Percentiles rank a stretch among this genome's conserved stretches.
Conservation (phyloP, 1,140 invertebrate genomes). For the Dreissena polymorpha region DNA sequence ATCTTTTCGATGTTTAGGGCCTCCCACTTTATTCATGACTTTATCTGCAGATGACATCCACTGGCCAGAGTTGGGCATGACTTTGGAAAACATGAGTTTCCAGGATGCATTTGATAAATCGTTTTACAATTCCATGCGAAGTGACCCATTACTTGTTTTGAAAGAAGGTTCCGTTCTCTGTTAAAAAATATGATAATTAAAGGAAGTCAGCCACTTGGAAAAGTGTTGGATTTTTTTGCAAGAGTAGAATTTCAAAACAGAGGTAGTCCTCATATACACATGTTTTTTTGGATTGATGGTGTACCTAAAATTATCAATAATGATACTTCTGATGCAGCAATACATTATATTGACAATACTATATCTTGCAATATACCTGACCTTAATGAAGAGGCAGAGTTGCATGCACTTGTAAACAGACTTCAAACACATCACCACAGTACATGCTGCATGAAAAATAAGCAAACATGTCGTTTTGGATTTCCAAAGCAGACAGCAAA, state of each 20-base stretch:
- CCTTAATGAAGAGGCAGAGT: conserved; percentile 31
- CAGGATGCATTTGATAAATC: conserved; percentile 12
- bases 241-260: conserved; percentile 59
- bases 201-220: conserved; percentile 40
- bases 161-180: conserved; percentile 49
- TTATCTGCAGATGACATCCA: conserved; percentile 57
- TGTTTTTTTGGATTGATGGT: conserved; percentile 56
- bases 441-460: conserved; percentile 33
- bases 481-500: conserved; percentile 46
- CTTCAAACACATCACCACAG: conserved; percentile 55
- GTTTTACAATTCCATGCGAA: conserved; percentile 17
- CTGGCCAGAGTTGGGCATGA: conserved; percentile 55
- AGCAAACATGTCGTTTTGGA: conserved; percentile 54
- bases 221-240: conserved; percentile 54
- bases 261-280: conserved; percentile 58
- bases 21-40: conserved; percentile 52
- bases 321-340: background rate
- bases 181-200: conserved; percentile 53
- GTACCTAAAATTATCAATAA: conserved; percentile 32
- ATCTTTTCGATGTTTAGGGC: conserved; percentile 35
- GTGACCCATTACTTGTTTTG: conserved; percentile 54
- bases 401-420: conserved; percentile 38
- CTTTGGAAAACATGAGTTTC: conserved; percentile 21
- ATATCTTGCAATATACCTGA: conserved; percentile 45
- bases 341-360: conserved; percentile 49